Base-by-base conservation (phyloP, 2,888 invertebrate species). In the Ophion ellenae region DNA sequence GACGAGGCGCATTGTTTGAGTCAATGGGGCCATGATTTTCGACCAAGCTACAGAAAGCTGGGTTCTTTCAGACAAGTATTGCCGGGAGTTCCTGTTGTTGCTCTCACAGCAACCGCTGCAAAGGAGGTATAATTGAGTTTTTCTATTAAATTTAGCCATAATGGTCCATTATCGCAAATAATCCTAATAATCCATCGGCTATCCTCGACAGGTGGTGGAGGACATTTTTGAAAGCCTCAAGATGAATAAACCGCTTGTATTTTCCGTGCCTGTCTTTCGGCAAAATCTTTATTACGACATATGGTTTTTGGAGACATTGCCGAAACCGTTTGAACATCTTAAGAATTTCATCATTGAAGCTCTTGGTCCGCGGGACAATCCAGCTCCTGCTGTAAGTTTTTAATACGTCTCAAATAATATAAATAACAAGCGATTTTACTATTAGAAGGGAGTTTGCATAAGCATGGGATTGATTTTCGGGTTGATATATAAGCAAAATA, bases 1-100 rank as follows among this genome's bases (percentile, higher is more conserved):
- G 99, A 99, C 94, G 99, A 99, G 95, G 99, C 99, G 1, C 99
- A 99, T 94, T 99, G 99, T 95, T 98, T 99, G 0, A 99, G 98
- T 90, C 97, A 99, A 91, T 99, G 99, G 99, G 99, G 99, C 0
- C 99, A 99, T 94, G 99, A 99, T 94, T 99, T 99, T 94, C 95
- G 99, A 9, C 98, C 98, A 0, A 98, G 98, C 94, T 99, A 99
- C 94, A 95, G 99, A 32, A 98, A 98, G 94, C 95, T 99, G 36
- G 98, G 99, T 0, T 92, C 94, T 11, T 94, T 98, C 66, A 95
- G 97, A 79, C 95, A 95, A 79, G 95, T 98, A 84, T 92, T 91
- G 73, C 95, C 95, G 7, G 93, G 94, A 66, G 94, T 96, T 71
- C 97, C 98, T 1, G 98, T 98, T 96, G 95, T 99, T 75, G 99